These are phyloP conservation scores for Rhizoglyphus robini DNA, from an alignment of 1,140 invertebrate species.

Conservation along the genomic window DNA sequence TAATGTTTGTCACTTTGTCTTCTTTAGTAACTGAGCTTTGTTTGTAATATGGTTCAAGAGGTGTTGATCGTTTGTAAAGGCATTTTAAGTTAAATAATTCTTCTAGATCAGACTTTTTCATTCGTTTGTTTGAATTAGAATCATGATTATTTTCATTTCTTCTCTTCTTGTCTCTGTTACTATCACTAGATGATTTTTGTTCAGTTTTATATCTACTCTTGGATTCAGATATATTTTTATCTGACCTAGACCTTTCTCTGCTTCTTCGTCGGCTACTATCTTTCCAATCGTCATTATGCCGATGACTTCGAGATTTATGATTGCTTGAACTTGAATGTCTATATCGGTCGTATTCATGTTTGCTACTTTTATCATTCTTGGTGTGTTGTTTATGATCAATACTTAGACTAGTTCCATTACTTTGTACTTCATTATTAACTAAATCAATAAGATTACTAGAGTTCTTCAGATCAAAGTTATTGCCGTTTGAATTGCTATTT, in stretches of 20 bases:
- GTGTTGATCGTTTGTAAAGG: neutral
- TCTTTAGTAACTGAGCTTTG: neutral
- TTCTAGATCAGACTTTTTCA: neutral
- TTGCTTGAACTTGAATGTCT: neutral
- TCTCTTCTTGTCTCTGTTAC: neutral
- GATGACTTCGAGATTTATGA: neutral
- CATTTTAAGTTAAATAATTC: neutral
- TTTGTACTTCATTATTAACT: too few relatives aligned
- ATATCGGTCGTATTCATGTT: neutral
- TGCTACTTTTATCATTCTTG: neutral
- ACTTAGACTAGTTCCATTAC: too few relatives aligned
- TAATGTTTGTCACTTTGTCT: neutral
- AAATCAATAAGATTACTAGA: too few relatives aligned
- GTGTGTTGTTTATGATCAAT: neutral
- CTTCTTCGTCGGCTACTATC: too few relatives aligned
- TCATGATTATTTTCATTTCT: neutral
- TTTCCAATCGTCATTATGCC: neutral
- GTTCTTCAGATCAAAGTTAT: too few relatives aligned
- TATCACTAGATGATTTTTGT: neutral
- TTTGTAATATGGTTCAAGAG: constrained; percentile 3
- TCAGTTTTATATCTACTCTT: neutral
- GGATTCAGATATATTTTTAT: too few relatives aligned
- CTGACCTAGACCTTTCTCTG: too few relatives aligned
- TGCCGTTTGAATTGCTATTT: too few relatives aligned
- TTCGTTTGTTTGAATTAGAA: neutral